Evolutionary conservation across 2,113 vertebrate species (phyloP), one percentile per base, ranked within the genome.

Genomic region (Psittacus erithacus): DNA sequence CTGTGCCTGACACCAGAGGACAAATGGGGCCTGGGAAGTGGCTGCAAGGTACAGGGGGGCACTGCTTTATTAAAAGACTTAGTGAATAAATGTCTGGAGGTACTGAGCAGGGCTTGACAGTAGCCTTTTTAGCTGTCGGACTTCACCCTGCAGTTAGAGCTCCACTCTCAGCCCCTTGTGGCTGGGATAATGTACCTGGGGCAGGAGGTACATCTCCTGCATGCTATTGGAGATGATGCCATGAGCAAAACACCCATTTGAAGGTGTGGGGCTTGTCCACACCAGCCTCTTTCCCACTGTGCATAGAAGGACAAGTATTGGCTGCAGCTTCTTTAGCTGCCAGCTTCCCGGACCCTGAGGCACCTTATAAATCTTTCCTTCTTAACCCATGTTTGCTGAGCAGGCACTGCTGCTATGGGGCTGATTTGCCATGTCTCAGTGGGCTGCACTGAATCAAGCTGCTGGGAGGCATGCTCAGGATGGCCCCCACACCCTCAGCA

Each of bases 21-120:
- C 89, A 86, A 92, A 95, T 70, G 91, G 81, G 90, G 88, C 91
- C 82, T 33, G 63, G 55, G 83, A 86, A 83, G 67, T 1, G 6
- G 47, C 77, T 84, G 76, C 13, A 15, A 77, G 93, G 90, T 77
- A 20, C 71, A 49, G 70, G 86, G 94, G 95, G 86, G 55, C 27
- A 84, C 83, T 43, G 70, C 71, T 73, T 92, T 96, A 57, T 97
- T 95, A 92, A 96, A 97, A 95, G 69, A 73, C 82, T 75, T 18
- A 2, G 74, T 92, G 85, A 96, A 94, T 90, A 92, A 89, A 94
- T 70, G 78, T 84, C 94, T 91, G 57, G 47, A 64, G 82, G n/a
- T 27, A 62, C 9, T 18, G 39, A 65, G 64, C 41, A 92, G 63
- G 62, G 82, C 88, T 92, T 73, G 52, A 52, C 53, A 74, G 49